Conservation (phyloP, 2,888 invertebrate species). For the Drosophila longiperda region DNA sequence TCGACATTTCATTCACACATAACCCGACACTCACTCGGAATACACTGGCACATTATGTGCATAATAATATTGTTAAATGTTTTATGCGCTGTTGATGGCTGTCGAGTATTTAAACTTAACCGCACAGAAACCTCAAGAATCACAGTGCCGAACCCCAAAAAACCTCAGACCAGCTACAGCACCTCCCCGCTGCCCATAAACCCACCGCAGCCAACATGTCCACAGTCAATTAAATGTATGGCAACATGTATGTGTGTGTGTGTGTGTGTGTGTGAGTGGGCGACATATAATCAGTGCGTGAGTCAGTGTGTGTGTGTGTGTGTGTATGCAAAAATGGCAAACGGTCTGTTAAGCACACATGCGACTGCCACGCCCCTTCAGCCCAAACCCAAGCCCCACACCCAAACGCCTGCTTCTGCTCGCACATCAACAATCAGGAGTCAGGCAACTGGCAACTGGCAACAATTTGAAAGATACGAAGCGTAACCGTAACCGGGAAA, state of each 20-base stretch:
- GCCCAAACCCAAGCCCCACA: conserved; percentile 3
- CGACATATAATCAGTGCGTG: conserved; percentile 67
- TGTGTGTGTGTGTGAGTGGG: conserved; percentile 35
- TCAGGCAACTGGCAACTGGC: conserved; percentile 56
- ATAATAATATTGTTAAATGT: conserved; percentile 74
- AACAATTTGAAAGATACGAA: conserved; percentile 81
- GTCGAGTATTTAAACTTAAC: conserved; percentile 81
- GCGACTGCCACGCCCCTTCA: conserved; percentile 62
- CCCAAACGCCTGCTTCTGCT: conserved; percentile 5
- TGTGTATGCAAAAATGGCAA: conserved; percentile 80
- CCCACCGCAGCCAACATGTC: conserved; percentile 66
- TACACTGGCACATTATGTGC: conserved; percentile 45
- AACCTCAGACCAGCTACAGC: conserved; percentile 19
- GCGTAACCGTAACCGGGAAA: conserved; percentile 67
- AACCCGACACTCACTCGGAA: conserved; percentile 29
- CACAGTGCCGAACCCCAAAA: conserved; percentile 65
- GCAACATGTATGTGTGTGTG: conserved; percentile 25
- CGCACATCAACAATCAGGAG: conserved; percentile 67
- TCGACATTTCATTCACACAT: conserved; percentile 37
- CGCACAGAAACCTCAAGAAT: conserved; percentile 78
- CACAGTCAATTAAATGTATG: conserved; percentile 77
- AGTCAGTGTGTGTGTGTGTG: conserved; percentile 43
- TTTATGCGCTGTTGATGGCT: conserved; percentile 78
- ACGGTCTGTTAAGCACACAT: conserved; percentile 82
- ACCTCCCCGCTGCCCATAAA: conserved; percentile 24